Evolutionary conservation across 37 sponge, comb jelly and placozoan species (phyloP), one percentile per base, ranked within the genome.

Genomic region (Cladorhizidae sp.): DNA sequence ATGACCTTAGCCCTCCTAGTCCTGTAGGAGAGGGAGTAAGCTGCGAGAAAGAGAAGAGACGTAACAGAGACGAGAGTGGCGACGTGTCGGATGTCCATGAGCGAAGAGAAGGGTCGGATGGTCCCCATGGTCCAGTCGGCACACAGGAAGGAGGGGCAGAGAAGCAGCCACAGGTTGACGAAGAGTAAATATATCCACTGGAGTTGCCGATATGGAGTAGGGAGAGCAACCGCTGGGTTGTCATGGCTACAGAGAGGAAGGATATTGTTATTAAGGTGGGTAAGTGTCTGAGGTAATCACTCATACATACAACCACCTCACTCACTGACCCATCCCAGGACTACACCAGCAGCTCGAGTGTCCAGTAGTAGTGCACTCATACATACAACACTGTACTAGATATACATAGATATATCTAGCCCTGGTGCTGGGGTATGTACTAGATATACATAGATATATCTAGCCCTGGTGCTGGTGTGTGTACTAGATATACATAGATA

Each of bases 81-180:
- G 20, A 95, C 0, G 61, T 96, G 93, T 50, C 97, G 80, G 0
- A 76, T 78, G 65, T 96, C 97, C 21, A 45, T 45, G 22, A 90
- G 40, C 21, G 87, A 63, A 18, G 85, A 76, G n/a, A 96, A 80
- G n/a, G 86, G 84, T 35, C 92, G 97, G 59, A 96, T 71, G 9
- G 94, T 96, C n/a, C 82, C 86, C 97, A 96, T 96, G 0, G 94
- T 93, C 92, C 94, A 96, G 45, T 96, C 97, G 64, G 93, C 84
- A 73, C 91, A 93, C 54, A 96, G 87, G 3, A 40, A 61, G 31
- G 82, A 83, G 1, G 97, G 97, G 69, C 14, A 52, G 33, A 93
- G 64, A 0, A 96, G 89, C 11, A 93, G 85, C 90, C 92, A 83
- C 23, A 64, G 43, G 49, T 96, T 96, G 49, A 85, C 77, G 65